These are phyloP conservation scores for Acanthococcus lagerstroemiae DNA, from an alignment of 2,888 invertebrate species.

Conservation along the genomic window DNA sequence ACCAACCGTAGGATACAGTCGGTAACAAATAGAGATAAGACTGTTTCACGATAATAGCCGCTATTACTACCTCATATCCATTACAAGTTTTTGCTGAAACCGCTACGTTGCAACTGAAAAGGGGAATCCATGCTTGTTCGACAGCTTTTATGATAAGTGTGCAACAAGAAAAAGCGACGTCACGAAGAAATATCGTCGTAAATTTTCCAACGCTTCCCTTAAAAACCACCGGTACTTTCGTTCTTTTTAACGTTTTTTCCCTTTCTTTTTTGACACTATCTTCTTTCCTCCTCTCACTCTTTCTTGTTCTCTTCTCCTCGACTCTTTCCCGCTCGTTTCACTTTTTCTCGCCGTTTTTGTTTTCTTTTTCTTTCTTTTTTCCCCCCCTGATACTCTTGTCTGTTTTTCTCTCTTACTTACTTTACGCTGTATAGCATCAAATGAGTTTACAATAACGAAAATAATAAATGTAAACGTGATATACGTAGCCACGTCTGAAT, in stretches of 20 bases:
- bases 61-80: constrained; percentile 30
- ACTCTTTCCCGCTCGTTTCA: no score
- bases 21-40: constrained; percentile 29
- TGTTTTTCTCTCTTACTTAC: neutral
- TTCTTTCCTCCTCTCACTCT: neutral
- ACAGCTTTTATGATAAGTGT: constrained; percentile 30
- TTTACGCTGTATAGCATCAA: neutral
- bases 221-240: no score
- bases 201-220: constrained; percentile 11
- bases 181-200: constrained; percentile 25
- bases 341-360: no score
- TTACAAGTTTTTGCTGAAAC: constrained; percentile 25
- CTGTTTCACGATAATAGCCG: constrained; percentile 25
- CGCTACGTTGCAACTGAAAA: constrained; percentile 9
- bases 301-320: no score
- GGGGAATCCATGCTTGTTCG: constrained; percentile 12
- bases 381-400: neutral
- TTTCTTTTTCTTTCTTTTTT: no score
- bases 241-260: constrained; percentile 25
- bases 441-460: constrained; percentile 20
- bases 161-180: constrained; percentile 24
- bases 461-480: constrained; percentile 17
- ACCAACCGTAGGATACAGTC: neutral
- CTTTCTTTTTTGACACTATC: neutral
- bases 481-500: constrained; percentile 21